Conservation (phyloP, 2,797 vertebrate genomes). For the Gymnocypris eckloni region DNA sequence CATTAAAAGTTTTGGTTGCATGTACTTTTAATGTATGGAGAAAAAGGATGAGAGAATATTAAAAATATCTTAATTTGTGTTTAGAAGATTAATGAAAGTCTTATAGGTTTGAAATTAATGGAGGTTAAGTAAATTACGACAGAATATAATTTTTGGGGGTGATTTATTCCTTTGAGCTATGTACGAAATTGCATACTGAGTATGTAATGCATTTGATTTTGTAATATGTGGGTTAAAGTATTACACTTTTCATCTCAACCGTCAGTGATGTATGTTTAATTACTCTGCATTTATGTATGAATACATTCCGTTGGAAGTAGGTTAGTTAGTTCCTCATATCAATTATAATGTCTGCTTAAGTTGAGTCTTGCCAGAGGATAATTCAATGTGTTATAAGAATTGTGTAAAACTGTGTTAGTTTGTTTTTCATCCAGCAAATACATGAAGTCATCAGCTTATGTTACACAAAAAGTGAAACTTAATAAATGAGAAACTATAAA, state of each 20-base stretch:
- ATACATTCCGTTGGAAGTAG: not conserved
- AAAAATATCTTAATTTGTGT: not conserved
- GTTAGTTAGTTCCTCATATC: not conserved
- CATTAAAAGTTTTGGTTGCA: not conserved
- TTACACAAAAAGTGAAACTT: slow-evolving; percentile 5
- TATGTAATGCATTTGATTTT: not conserved
- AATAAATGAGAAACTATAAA: slow-evolving; percentile 25
- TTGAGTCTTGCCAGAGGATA: not conserved
- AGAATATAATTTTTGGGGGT: too few relatives aligned
- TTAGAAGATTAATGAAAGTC: not conserved
- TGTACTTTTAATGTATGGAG: not conserved
- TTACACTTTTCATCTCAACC: not conserved
- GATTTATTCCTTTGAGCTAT: not conserved
- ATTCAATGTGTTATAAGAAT: not conserved
- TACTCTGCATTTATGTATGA: not conserved
- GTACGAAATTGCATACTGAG: not conserved
- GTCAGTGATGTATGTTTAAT: not conserved
- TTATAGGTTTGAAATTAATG: not conserved
- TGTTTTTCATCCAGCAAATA: slow-evolving; percentile 1
- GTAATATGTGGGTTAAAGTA: not conserved
- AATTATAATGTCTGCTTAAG: not conserved
- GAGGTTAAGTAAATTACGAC: not conserved
- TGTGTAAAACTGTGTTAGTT: not conserved
- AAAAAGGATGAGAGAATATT: not conserved
- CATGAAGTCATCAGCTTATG: slow-evolving; percentile 21